Percentiles rank a stretch among this genome's conserved stretches.
These are phyloP conservation scores for Archips crataeganus DNA, from an alignment of 2,888 invertebrate species.

Conservation along the genomic window DNA sequence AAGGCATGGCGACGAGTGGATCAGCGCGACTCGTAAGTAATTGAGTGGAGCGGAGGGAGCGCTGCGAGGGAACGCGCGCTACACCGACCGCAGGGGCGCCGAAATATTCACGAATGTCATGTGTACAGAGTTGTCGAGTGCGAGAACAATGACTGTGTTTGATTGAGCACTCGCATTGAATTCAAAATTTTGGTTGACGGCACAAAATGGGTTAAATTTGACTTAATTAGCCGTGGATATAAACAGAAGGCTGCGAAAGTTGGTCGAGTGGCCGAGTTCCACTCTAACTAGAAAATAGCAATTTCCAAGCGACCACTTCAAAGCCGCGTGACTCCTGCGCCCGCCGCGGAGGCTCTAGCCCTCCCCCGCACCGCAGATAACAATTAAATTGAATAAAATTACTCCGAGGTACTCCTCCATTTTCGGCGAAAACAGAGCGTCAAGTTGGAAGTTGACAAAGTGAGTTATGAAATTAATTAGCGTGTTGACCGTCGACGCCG, in stretches of 20 bases:
- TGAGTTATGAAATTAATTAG: slow-evolving; percentile 39
- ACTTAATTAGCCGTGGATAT: not conserved
- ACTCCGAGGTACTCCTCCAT: slow-evolving; percentile 19
- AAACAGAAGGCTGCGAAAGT: not conserved
- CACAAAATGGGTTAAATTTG: not conserved
- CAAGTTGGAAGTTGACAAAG: slow-evolving; percentile 36
- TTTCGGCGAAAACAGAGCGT: slow-evolving; percentile 30
- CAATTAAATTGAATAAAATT: slow-evolving; percentile 33
- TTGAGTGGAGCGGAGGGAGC: not conserved
- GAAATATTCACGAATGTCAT: slow-evolving; percentile 1
- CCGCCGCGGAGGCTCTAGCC: not conserved
- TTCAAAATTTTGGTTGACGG: not conserved
- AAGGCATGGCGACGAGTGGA: not conserved
- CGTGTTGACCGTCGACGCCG: slow-evolving; percentile 19
- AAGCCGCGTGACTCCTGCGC: not conserved
- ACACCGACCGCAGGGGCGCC: not conserved
- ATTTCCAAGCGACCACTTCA: not conserved
- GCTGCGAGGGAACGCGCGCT: not conserved
- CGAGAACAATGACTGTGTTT: not conserved
- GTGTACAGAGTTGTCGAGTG: not conserved
- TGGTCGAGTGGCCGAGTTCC: not conserved
- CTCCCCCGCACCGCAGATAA: not conserved
- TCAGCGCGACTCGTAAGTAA: not conserved
- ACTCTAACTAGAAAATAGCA: not conserved
- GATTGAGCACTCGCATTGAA: not conserved